These are phyloP conservation scores for Parazoanthus darwini DNA, from an alignment of 92 coral and sea anemone species.

Conservation along the genomic window DNA sequence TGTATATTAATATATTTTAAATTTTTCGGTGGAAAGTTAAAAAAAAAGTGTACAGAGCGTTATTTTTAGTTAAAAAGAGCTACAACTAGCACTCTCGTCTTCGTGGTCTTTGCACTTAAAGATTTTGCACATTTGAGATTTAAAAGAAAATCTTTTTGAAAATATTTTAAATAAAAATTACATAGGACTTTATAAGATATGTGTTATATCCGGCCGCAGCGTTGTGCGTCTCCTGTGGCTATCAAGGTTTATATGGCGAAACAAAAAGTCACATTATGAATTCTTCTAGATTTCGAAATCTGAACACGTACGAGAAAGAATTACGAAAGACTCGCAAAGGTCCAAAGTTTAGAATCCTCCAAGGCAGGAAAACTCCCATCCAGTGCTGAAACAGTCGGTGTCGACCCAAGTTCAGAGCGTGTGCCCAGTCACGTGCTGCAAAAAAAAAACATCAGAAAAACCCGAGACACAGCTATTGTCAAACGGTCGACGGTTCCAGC, in stretches of 20 bases:
- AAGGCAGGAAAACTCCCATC: not conserved
- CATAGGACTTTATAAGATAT: not conserved
- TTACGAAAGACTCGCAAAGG: not conserved
- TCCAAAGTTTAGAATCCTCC: slow-evolving; percentile 14
- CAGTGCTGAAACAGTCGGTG: not conserved
- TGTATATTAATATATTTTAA: no score
- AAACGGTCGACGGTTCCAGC: not conserved
- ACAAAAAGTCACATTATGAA: slow-evolving; percentile 25
- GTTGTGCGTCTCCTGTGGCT: not conserved
- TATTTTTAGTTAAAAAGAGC: no score
- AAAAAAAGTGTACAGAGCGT: not conserved
- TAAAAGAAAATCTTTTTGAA: no score
- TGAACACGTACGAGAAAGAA: not conserved
- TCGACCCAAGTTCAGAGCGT: not conserved
- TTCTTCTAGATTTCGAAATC: slow-evolving; percentile 31
- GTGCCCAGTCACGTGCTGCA: not conserved
- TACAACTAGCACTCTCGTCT: no score
- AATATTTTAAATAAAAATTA: no score
- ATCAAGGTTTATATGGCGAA: not conserved
- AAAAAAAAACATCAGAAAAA: no score
- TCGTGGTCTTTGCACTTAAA: no score
- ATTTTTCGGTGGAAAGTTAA: not conserved
- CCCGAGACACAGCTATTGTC: no score
- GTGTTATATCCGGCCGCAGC: not conserved
- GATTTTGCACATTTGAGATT: no score